Percentiles rank a stretch among this genome's conserved stretches.
These are phyloP conservation scores for Epinotia brunnichana DNA, from an alignment of 2,888 invertebrate species.

Conservation along the genomic window DNA sequence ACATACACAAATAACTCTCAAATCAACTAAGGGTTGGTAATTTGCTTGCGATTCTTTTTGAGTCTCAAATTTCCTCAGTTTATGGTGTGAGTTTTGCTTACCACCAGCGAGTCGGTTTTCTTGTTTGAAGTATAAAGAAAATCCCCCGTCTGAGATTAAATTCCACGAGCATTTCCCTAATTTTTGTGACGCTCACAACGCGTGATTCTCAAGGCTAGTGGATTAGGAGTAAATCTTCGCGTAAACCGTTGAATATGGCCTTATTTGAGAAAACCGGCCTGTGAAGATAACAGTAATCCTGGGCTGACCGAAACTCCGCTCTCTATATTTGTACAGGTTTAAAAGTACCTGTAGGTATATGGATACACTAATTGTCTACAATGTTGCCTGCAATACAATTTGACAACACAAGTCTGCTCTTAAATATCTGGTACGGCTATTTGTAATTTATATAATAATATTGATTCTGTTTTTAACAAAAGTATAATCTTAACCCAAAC, in stretches of 20 bases:
- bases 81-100: too few relatives aligned
- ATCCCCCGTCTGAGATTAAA: background rate
- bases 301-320: background rate
- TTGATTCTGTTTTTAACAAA: too few relatives aligned
- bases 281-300: constrained; percentile 18
- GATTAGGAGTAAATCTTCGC: constrained; percentile 3
- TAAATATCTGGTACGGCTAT: background rate
- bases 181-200: background rate
- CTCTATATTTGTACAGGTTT: background rate
- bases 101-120: too few relatives aligned
- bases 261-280: constrained; percentile 6
- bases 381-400: background rate
- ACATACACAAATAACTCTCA: too few relatives aligned
- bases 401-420: background rate
- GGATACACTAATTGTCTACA: background rate
- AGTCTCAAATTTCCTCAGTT: too few relatives aligned
- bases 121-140: too few relatives aligned
- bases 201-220: constrained; percentile 1
- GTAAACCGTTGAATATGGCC: constrained; percentile 8
- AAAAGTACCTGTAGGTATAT: background rate
- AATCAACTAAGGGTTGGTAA: too few relatives aligned
- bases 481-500: too few relatives aligned
- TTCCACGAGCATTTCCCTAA: background rate
- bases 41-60: too few relatives aligned
- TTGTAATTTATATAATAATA: too few relatives aligned